Base-by-base conservation (phyloP, 2,888 invertebrate genomes). In the Fabriciana adippe region DNA sequence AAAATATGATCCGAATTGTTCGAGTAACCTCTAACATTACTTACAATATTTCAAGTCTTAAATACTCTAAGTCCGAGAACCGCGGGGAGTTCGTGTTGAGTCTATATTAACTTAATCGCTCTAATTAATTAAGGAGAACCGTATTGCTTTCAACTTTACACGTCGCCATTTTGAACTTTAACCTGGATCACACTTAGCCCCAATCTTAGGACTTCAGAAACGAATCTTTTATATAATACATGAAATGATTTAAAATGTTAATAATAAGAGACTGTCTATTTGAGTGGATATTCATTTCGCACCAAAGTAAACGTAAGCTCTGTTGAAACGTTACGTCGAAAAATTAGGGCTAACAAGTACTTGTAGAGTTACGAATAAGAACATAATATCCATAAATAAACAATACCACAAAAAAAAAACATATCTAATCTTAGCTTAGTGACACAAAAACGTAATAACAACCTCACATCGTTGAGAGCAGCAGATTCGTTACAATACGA, bases 1-100 rank as follows among this genome's bases (percentile, higher is more conserved):
- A 59, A 59, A 59, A 59, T 59, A 59, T 59, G 47, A 26, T 59
- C 59, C 59, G 59, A 59, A 48, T 57, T 26, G 57, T 26, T 59
- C 59, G 50, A 61, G 61, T 61, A 35, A 51, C 35, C 35, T 61
- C 61, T 35, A 61, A 51, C 18, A 51, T 51, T 50, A 61, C 41
- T 15, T 61, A 61, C 18, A 61, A 61, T 51, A 51, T 35, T 60
- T 50, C 31, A 61, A 61, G 16, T 61, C 61, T 51, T 61, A 61
- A 61, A 61, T 61, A 61, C 14, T 35, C 61, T 51, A 61, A 35
- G 61, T 51, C 50, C 61, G 50, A 50, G 45, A 47, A 48, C 18
- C 16, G 35, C 60, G 61, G 51, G 50, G 51, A 51, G 61, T 50
- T 61, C 61, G 50, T 35, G 18, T 41, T 16, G 14, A 15, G 18